phyloP scores from a whole-genome alignment of 2,888 invertebrate genomes.

The Oscheius sp. region DNA sequence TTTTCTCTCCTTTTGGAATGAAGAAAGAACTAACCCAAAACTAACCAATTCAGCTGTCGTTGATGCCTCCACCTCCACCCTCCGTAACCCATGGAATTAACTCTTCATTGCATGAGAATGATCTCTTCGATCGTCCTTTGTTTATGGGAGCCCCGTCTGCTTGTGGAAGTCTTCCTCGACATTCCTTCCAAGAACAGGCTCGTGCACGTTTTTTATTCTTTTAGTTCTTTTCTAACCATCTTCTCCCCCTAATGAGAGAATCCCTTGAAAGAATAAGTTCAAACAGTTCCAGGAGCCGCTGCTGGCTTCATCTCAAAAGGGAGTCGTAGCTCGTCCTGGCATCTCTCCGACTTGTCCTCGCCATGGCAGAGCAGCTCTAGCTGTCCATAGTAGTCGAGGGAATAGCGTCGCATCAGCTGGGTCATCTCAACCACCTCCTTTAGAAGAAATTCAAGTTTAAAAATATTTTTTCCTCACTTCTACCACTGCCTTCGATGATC shows the following conservation, averaged over 20 bases:
- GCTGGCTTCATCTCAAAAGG: constrained; percentile 55
- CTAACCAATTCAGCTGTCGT: constrained; percentile 44
- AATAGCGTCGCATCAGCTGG: constrained; percentile 48
- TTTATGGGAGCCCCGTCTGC: constrained; percentile 9
- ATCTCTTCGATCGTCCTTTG: constrained; percentile 39
- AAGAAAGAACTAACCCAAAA: too few relatives aligned
- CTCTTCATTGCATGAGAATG: constrained; percentile 36
- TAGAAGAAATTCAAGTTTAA: constrained; percentile 61
- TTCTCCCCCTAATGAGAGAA: not conserved
- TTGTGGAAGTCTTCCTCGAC: constrained; percentile 35
- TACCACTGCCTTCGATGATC: constrained; percentile 14
- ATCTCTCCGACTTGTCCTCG: constrained; percentile 69
- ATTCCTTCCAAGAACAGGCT: constrained; percentile 56
- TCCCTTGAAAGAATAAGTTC: not conserved
- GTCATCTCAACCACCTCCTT: constrained; percentile 36
- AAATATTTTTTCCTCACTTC: not conserved
- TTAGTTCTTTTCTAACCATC: not conserved
- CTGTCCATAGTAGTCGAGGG: constrained; percentile 45
- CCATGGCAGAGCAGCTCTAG: constrained; percentile 63
- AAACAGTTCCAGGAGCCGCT: constrained; percentile 65
- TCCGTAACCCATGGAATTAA: constrained; percentile 11
- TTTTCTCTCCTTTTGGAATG: not conserved
- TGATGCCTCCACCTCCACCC: constrained; percentile 59
- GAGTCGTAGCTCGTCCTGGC: constrained; percentile 50
- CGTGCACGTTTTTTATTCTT: constrained; percentile 36